Evolutionary conservation across 2,888 invertebrate genomes (phyloP), one percentile per base, ranked within the genome.

Genomic region (Carterocephalus palaemon): DNA sequence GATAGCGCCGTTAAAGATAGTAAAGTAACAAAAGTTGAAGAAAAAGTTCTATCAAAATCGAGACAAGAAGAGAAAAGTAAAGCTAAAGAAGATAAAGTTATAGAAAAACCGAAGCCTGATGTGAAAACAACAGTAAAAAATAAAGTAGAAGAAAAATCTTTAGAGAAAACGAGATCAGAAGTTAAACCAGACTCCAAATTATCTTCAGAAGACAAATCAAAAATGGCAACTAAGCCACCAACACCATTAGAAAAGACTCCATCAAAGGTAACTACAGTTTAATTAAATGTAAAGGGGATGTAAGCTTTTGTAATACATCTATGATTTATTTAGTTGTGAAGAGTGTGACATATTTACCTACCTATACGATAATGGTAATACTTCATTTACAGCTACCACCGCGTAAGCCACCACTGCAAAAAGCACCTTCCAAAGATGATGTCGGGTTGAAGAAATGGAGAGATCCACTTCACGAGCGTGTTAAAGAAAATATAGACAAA

Each of bases 401-500:
- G 2, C 73, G 87, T 15, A 87, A 85, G 53, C 82, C 88, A 2
- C 71, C 87, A 5, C 54, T 88, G 10, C 77, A 76, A 57, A 88
- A 88, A 52, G 81, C 85, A 49, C 70, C 79, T 9, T 84, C 88
- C 23, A 87, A 84, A 62, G 88, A 88, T 51, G 88, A 88, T 38
- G 66, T 67, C 2, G 73, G 75, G 10, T 70, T 83, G 16, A 88
- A 87, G 60, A 88, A 87, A 71, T 88, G 88, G 88, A 74, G 88
- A 46, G 88, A 88, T 46, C 88, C 88, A 4, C 65, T 88, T 10
- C 83, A 83, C 53, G 88, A 88, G 53, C 75, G 87, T 32, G 87
- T 86, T 19, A 87, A 88, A 63, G 87, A 88, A 42, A 88, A 85
- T 51, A 88, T 88, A 43, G 88, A 88, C 60, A 88, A 86, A 60